Conservation (phyloP, 2,888 invertebrate genomes). For the Matsumyia berberina region DNA sequence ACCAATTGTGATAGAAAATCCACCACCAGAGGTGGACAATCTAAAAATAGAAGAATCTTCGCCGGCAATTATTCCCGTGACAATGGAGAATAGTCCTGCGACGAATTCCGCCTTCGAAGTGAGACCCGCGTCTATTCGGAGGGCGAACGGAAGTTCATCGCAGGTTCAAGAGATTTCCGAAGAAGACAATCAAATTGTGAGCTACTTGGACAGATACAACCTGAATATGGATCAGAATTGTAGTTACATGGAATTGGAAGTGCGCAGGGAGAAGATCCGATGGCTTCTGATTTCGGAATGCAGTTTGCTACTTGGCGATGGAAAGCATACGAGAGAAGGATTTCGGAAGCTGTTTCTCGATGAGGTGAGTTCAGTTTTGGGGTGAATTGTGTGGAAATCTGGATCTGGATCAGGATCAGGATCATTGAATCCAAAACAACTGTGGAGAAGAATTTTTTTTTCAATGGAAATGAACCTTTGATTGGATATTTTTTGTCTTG, state of each 20-base stretch:
- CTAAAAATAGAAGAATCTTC: slow-evolving; percentile 15
- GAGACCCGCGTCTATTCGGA: slow-evolving; percentile 32
- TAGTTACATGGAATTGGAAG: slow-evolving; percentile 84
- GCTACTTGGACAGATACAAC: slow-evolving; percentile 82
- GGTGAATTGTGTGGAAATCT: neutral
- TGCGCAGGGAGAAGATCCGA: slow-evolving; percentile 83
- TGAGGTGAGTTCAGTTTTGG: slow-evolving; percentile 80
- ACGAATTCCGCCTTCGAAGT: slow-evolving; percentile 31
- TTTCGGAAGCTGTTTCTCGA: slow-evolving; percentile 83
- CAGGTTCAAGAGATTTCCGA: slow-evolving; percentile 79
- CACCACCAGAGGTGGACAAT: slow-evolving; percentile 1
- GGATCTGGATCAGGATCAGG: no score
- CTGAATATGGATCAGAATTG: slow-evolving; percentile 83
- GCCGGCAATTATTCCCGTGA: slow-evolving; percentile 39
- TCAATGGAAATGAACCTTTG: no score
- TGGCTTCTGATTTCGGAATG: slow-evolving; percentile 84
- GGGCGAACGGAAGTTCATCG: slow-evolving; percentile 14
- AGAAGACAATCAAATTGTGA: slow-evolving; percentile 79
- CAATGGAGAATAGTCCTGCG: slow-evolving; percentile 30
- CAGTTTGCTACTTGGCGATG: slow-evolving; percentile 83
- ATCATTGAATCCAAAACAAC: no score
- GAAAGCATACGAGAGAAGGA: slow-evolving; percentile 83
- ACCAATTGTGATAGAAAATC: slow-evolving; percentile 61
- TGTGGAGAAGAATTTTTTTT: no score
- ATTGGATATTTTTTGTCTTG: no score